Base-by-base conservation (phyloP, 2,797 vertebrate species). In the Cuniculus paca region DNA sequence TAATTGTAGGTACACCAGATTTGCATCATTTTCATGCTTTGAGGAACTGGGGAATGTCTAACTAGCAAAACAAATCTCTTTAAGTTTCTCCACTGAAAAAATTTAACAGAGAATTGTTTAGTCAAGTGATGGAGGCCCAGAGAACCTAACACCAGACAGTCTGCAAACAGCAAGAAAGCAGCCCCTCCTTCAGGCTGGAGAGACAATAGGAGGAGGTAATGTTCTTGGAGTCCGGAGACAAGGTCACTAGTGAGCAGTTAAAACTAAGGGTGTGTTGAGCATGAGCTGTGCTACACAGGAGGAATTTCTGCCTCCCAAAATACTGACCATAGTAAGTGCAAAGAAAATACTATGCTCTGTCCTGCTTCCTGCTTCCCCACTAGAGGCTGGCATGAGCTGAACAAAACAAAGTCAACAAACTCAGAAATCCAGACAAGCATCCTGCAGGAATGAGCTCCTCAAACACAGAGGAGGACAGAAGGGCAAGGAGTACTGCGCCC, bases 51-150 rank as follows among this genome's bases (percentile, higher is more conserved):
- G 56, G 13, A 77, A 72, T 60, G 14, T 79, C 63, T 68, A 56
- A 85, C 14, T 74, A 90, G 54, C 36, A 85, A 95, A 92, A 72
- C 0, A 94, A 95, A 87, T 70, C 68, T 58, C 54, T 58, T 52
- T 45, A 83, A 90, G 48, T 61, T 26, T 68, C 72, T 91, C 83
- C 85, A 82, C 19, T 22, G 56, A 90, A 48, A 74, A 85, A 88
- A 95, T 61, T 54, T 77, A 88, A 52, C 39, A 65, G 26, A 90
- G 48, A 92, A 50, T 16, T 39, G 28, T 79, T 68, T 75, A 39
- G 50, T 88, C n/a, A 3, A 63, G 52, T 65, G 78, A 72, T 7
- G 19, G 12, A 48, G n/a, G 39, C 22, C 16, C 56, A 58, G 24
- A 17, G 6, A 45, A 24, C 4, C 75, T 74, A 61, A 52, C 5